Evolutionary conservation across 2,113 vertebrate genomes (phyloP).

Genomic region (Nothobranchius furzeri): DNA sequence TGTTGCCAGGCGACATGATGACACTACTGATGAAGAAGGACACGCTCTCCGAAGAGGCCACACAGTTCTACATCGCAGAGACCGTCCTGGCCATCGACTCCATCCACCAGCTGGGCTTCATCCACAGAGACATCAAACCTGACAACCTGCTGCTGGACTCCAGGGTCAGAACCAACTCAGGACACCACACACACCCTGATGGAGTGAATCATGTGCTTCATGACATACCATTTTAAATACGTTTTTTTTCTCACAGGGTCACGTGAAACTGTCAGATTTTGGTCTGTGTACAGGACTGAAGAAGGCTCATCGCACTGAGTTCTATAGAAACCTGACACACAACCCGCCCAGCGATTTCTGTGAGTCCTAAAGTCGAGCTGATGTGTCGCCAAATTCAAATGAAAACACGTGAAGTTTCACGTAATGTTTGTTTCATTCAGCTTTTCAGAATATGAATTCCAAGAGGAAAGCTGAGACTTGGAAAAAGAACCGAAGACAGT

Average conservation of each 20-base stretch:
- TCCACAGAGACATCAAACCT: conserved; percentile 97
- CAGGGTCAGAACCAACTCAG: conserved; percentile 75
- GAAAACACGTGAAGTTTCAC: not conserved
- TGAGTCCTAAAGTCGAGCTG: conserved; percentile 76
- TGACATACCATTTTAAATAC: not conserved
- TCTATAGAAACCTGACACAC: conserved; percentile 96
- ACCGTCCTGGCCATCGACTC: conserved; percentile 97
- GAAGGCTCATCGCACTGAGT: conserved; percentile 97
- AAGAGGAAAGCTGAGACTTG: conserved; percentile 99
- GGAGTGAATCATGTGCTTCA: too few relatives aligned
- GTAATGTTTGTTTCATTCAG: conserved; percentile 60
- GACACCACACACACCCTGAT: not conserved
- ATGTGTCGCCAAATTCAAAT: not conserved
- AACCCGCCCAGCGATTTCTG: conserved; percentile 98
- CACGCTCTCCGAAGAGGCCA: conserved; percentile 95
- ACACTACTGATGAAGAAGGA: conserved; percentile 99
- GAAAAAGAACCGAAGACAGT: conserved; percentile 97
- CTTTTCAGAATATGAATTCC: conserved; percentile 99
- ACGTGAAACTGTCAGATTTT: conserved; percentile 97
- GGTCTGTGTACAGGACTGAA: conserved; percentile 97
- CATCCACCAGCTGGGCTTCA: conserved; percentile 98
- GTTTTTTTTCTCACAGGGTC: conserved; percentile 80
- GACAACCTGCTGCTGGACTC: conserved; percentile 96
- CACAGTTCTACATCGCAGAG: conserved; percentile 99
- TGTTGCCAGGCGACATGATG: conserved; percentile 95